Base-by-base conservation (phyloP, 2,113 vertebrate genomes). In the Callithrix jacchus region DNA sequence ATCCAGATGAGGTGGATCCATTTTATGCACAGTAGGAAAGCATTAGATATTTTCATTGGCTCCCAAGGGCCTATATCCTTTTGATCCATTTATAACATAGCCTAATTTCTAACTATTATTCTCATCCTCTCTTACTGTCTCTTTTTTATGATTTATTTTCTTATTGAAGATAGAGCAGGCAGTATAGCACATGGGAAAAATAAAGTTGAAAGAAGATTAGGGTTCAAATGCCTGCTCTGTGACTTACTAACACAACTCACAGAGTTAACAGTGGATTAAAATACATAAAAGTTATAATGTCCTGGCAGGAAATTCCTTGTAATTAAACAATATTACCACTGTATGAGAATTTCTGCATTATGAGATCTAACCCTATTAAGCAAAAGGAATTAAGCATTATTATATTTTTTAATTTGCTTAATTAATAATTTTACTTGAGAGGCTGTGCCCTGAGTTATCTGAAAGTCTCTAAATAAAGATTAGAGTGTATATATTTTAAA, bases 71-170 rank as follows among this genome's bases (percentile, higher is more conserved):
- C 85, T 56, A 54, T 8, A 86, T 42, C 18, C 8, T 93, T 40
- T 73, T 49, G 32, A 52, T 45, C 21, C 37, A 71, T 66, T 64
- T 88, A 56, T 49, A 84, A 90, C 45, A 54, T 30, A 73, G 23
- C 6, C 27, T 79, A 81, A 96, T 84, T 94, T 74, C 45, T 81
- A 93, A 64, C 81, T 79, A 91, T 54, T 68, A 86, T 4, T 77
- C 27, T 77, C 25, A 87, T 13, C 13, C 6, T 82, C 4, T 92
- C 68, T 84, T 16, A 66, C 13, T 30, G 4, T 30, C 68, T 56
- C 37, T 73, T 68, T 73, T 77, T 89, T 27, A 40, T 61, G 18
- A 88, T 2, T 49, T 66, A 71, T 47, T 95, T 92, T 25, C 17
- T 79, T 88, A 77, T 40, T 61, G 47, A 73, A 61, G 27, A 6